Evolutionary conservation across 2,797 vertebrate species (phyloP).

Genomic region (Emydoidea blandingii): DNA sequence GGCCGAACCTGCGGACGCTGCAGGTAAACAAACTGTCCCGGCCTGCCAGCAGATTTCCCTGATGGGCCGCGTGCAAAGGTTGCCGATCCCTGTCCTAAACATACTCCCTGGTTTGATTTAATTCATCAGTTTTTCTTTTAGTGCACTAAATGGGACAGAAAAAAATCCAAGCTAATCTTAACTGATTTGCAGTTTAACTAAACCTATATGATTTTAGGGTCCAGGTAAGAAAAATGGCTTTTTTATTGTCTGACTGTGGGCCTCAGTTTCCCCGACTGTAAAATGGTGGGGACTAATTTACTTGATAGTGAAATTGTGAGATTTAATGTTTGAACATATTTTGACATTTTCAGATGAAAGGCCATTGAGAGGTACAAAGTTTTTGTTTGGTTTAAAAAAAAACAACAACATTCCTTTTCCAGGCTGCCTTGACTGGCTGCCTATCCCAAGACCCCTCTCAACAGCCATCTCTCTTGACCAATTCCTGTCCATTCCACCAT

Average conservation of each 20-base stretch:
- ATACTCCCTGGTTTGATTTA: slow-evolving; percentile 39
- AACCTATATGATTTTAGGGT: slow-evolving; percentile 40
- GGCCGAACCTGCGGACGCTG: no score
- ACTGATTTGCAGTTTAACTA: slow-evolving; percentile 57
- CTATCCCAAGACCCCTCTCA: background rate
- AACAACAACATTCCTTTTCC: background rate
- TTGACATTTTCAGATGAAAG: background rate
- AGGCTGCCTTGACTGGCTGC: background rate
- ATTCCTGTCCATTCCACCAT: slow-evolving; percentile 15
- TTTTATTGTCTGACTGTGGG: background rate
- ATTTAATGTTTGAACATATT: background rate
- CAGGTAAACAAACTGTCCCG: no score
- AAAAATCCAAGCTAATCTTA: background rate
- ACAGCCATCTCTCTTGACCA: background rate
- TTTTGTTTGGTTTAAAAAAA: background rate
- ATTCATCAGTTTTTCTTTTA: background rate
- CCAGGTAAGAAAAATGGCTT: slow-evolving; percentile 32
- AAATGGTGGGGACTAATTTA: background rate
- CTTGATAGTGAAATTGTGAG: background rate
- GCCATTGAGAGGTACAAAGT: background rate
- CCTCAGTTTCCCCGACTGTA: slow-evolving; percentile 12
- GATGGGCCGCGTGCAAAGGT: no score
- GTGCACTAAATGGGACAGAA: slow-evolving; percentile 33
- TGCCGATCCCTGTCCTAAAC: background rate
- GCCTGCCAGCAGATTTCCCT: no score